These are phyloP conservation scores for Ips nitidus DNA, from an alignment of 1,140 invertebrate species.

Conservation along the genomic window DNA sequence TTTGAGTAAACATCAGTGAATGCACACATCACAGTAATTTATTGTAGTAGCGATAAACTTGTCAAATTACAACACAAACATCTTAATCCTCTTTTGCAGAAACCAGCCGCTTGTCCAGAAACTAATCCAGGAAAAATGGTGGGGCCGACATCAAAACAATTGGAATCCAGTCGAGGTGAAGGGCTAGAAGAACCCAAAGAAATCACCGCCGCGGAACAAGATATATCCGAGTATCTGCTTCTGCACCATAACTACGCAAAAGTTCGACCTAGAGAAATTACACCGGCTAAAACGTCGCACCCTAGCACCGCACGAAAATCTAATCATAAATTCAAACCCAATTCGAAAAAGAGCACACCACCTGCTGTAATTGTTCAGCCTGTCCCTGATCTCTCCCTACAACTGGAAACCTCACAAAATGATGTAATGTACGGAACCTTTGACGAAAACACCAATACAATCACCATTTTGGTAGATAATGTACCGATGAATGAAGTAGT, in stretches of 20 bases:
- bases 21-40: too few relatives aligned
- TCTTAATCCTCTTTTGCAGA: conserved; percentile 32
- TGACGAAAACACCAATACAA: conserved; percentile 69
- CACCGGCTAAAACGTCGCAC: background rate
- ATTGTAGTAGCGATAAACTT: too few relatives aligned
- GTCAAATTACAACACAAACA: background rate
- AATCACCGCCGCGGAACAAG: conserved; percentile 36
- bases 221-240: conserved; percentile 48
- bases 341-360: background rate
- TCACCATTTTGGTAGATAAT: conserved; percentile 69
- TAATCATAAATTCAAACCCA: conserved; percentile 7
- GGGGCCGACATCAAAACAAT: conserved; percentile 75
- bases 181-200: conserved; percentile 34
- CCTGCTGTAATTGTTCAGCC: background rate
- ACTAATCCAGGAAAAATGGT: conserved; percentile 61
- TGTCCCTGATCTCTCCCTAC: background rate
- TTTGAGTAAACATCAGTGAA: too few relatives aligned
- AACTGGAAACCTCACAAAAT: background rate
- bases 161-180: conserved; percentile 74
- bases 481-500: conserved; percentile 57
- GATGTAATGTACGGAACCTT: conserved; percentile 65
- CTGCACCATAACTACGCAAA: conserved; percentile 51
- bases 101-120: conserved; percentile 52
- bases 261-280: conserved; percentile 21
- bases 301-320: conserved; percentile 34